Base-by-base conservation (phyloP, 1,140 invertebrate genomes). In the Sitobion miscanthi region DNA sequence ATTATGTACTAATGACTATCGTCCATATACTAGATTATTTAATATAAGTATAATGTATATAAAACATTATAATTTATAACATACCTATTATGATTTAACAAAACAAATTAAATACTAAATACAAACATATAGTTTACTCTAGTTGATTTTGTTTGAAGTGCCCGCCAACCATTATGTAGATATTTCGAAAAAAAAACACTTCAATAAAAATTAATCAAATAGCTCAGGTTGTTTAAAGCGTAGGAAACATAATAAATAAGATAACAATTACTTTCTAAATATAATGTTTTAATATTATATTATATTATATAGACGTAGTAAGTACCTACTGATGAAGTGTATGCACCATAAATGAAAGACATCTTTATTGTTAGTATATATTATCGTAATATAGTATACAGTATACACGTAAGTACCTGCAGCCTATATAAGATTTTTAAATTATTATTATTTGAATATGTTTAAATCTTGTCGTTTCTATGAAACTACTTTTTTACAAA, bases 261-360 rank as follows among this genome's bases (percentile, higher is more conserved):
- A 77, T 77, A 77, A 77, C 62, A n/a, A 77, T 77, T 77, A 77
- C 62, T 77, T 77, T 77, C 30, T 77, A 77, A 77, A 77, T 77
- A 77, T 69, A 30, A 69, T n/a, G 62, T 20, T 77, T n/a, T 77
- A 77, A 77, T n/a, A 77, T 77, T 69, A 69, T 69, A 77, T 77
- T 69, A 69, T 69, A 69, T n/a, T 77, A 77, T 77, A 77, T 6
- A 77, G 14, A 30, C 5, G 11, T 77, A 77, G 14, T 77, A 77
- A 14, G 42, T 42, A 42, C 4, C 42, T 77, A n/a, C 30, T n/a
- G 5, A n/a, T n/a, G 30, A 77, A 77, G 62, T 77, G 23, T 77
- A 77, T n/a, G 14, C 14, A 17, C 30, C 62, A 77, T 77, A 77
- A 77, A 77, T 77, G 14, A 77, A 77, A 77, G 62, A 77, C 62